phyloP scores from a whole-genome alignment of 1,140 invertebrate species.

The Manduca sexta region DNA sequence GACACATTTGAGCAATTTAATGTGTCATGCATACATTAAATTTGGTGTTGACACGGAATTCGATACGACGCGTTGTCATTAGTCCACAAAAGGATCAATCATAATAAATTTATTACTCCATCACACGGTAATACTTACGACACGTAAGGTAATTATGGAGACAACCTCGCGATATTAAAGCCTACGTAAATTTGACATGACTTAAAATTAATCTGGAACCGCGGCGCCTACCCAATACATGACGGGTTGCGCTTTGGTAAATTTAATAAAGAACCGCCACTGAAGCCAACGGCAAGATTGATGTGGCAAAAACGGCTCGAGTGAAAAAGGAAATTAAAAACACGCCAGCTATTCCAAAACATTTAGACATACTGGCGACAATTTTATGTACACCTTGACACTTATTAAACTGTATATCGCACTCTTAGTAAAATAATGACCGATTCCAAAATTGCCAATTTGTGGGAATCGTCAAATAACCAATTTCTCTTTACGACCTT shows the following conservation, averaged over 20 bases:
- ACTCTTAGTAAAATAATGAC: no score
- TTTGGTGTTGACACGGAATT: no score
- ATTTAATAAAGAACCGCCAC: slow-evolving; percentile 53
- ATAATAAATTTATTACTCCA: not conserved
- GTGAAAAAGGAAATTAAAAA: slow-evolving; percentile 28
- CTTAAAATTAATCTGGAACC: slow-evolving; percentile 49
- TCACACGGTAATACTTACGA: slow-evolving; percentile 2
- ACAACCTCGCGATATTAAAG: slow-evolving; percentile 35
- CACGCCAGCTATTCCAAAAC: slow-evolving; percentile 28
- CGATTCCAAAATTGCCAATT: no score
- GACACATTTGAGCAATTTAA: no score
- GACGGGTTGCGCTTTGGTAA: slow-evolving; percentile 24
- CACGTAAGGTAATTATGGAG: slow-evolving; percentile 20
- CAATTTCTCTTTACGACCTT: no score
- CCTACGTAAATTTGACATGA: slow-evolving; percentile 45
- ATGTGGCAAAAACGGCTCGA: slow-evolving; percentile 34
- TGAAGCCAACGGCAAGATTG: slow-evolving; percentile 40
- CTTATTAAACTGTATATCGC: no score
- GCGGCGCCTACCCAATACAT: slow-evolving; percentile 29
- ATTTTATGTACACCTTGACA: no score
- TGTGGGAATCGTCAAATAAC: no score
- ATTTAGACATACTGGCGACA: slow-evolving; percentile 4
- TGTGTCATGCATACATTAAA: no score
- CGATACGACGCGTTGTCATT: no score
- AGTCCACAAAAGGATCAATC: not conserved